Conservation (phyloP, 2,888 invertebrate species). For the Ditula angustiorana region DNA sequence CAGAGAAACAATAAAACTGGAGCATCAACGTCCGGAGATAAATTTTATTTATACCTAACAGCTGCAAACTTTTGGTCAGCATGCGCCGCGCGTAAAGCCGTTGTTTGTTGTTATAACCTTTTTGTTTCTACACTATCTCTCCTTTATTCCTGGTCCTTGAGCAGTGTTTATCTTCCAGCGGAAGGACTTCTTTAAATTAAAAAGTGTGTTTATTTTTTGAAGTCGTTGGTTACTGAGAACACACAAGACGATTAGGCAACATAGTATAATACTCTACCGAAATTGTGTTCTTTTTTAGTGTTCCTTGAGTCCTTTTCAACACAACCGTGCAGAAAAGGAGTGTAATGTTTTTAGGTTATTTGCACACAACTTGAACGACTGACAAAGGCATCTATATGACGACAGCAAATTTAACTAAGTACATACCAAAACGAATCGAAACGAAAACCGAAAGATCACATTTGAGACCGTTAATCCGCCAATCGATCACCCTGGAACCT, state of each 20-base stretch:
- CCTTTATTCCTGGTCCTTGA: conserved; percentile 48
- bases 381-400: too few species aligned
- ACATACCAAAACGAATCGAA: too few species aligned
- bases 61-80: conserved; percentile 86
- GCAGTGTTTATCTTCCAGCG: conserved; percentile 61
- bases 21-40: conserved; percentile 80
- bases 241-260: conserved; percentile 56
- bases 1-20: conserved; percentile 73
- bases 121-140: conserved; percentile 67
- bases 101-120: conserved; percentile 73
- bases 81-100: conserved; percentile 59
- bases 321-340: too few species aligned
- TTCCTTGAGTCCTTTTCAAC: too few species aligned
- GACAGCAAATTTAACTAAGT: too few species aligned
- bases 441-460: conserved; percentile 12
- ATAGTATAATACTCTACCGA: not conserved
- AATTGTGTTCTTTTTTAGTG: not conserved
- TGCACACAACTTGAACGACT: too few species aligned
- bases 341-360: too few species aligned
- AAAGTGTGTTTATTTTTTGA: conserved; percentile 33
- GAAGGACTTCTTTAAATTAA: conserved; percentile 47
- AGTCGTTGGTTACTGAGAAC: conserved; percentile 48
- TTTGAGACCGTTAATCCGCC: conserved; percentile 55
- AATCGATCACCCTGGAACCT: conserved; percentile 68
- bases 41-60: conserved; percentile 83